Evolutionary conservation across 2,797 vertebrate species (phyloP), one percentile per base, ranked within the genome.

Genomic region (Amblyraja radiata): DNA sequence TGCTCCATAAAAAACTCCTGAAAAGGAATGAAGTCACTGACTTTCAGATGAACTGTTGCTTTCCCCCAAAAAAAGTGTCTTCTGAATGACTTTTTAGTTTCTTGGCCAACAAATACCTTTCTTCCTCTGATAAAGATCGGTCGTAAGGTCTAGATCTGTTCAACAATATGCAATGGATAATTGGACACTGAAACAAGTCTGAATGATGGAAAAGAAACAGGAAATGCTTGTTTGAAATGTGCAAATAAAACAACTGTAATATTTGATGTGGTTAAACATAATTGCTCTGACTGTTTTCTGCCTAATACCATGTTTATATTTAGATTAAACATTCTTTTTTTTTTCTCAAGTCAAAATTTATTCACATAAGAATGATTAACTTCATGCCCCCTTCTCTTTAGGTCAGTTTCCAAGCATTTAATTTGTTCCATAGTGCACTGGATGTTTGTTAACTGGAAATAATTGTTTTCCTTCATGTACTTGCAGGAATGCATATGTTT

Each of bases 141-240:
- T 23, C 16, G 71, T 28, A 58, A 54, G 39, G 36, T 8, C 21
- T 71, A 92, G 71, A 58, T 92, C 13, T 73, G 76, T 73, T 74
- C 39, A 54, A 71, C 54, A 76, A 92, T 54, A 76, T 58, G 39
- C 21, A 91, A 23, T 3, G 11, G 36, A 28, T 74, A 91, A 74
- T 74, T 74, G 73, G 90, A 92, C 16, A 39, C 71, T 92, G 90
- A 73, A 92, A n/a, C 28, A 76, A 92, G 36, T 92, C 25, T 76
- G 71, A 92, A 76, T 92, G 73, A 92, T 92, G 90, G 90, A 76
- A n/a, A 92, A 76, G 71, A 76, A 76, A 28, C 39, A 92, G 90
- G 39, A 92, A 92, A 54, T 58, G 25, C 23, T 76, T 92, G 90
- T 92, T 76, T 92, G 71, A 74, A 73, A 74, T 73, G 39, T 92